A percentile compares a stretch with the other conserved stretches of the same genome.
These are phyloP conservation scores for Xestia c-nigrum DNA, from an alignment of 2,888 invertebrate species.

Conservation along the genomic window DNA sequence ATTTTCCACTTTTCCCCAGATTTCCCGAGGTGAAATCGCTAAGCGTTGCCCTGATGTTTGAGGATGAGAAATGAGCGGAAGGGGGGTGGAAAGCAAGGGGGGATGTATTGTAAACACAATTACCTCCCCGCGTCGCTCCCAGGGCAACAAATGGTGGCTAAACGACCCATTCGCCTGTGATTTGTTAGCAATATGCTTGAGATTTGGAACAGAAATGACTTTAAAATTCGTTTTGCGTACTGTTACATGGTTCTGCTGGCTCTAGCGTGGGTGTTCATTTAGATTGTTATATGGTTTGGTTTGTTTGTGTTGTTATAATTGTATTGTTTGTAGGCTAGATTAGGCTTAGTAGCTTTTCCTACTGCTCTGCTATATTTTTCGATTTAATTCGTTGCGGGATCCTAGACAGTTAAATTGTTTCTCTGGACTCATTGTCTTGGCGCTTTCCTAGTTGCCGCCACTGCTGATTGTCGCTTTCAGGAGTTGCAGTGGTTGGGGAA, in stretches of 20 bases:
- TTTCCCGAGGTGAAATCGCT: conserved; percentile 85
- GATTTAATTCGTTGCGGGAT: too few relatives aligned
- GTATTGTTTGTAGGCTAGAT: conserved; percentile 3
- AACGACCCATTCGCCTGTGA: conserved; percentile 90
- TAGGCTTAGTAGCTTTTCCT: not conserved
- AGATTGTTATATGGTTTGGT: conserved; percentile 55
- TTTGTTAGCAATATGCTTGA: conserved; percentile 90
- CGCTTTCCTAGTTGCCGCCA: too few relatives aligned
- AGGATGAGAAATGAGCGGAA: conserved; percentile 88
- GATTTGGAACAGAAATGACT: conserved; percentile 86
- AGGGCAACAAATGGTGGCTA: conserved; percentile 88
- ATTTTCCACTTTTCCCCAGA: conserved; percentile 80
- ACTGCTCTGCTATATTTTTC: too few relatives aligned
- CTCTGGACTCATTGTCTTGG: too few relatives aligned
- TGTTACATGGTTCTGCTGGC: conserved; percentile 72
- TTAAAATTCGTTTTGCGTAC: conserved; percentile 79
- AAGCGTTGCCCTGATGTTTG: conserved; percentile 84
- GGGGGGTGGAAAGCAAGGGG: conserved; percentile 70
- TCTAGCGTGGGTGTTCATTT: conserved; percentile 56
- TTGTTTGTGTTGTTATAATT: conserved; percentile 15
- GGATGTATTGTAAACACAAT: conserved; percentile 87
- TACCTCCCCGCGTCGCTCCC: conserved; percentile 80
- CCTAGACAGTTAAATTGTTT: too few relatives aligned
- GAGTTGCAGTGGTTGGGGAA: too few relatives aligned
- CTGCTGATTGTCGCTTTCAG: too few relatives aligned